These are phyloP conservation scores for Pachydiplax longipennis DNA, from an alignment of 2,888 invertebrate genomes.

Conservation along the genomic window DNA sequence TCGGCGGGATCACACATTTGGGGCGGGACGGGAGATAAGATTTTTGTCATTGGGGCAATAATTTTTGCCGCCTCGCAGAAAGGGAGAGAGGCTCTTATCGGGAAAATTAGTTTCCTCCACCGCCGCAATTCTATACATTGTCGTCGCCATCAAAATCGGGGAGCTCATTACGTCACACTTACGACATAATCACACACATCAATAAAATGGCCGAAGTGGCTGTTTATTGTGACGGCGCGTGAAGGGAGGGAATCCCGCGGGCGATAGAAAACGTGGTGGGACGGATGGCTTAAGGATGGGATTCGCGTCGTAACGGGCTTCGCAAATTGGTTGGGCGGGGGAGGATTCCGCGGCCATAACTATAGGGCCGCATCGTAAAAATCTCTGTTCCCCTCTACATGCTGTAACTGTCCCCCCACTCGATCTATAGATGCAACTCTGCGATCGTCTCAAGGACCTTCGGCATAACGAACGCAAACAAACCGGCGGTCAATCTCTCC, in stretches of 20 bases:
- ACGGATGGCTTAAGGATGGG: background rate
- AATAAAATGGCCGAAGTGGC: background rate
- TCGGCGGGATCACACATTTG: too few relatives aligned
- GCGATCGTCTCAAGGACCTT: background rate
- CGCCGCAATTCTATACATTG: background rate
- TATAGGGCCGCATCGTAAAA: constrained; percentile 39
- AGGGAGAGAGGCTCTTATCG: background rate
- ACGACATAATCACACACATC: constrained; percentile 4
- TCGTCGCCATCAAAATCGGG: constrained; percentile 1
- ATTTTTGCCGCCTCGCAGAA: background rate
- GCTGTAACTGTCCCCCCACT: background rate
- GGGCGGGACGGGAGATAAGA: too few relatives aligned
- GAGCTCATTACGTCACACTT: constrained; percentile 18
- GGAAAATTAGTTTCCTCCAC: background rate
- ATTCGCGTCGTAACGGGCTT: background rate
- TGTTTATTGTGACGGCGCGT: constrained; percentile 8
- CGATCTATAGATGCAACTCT: background rate
- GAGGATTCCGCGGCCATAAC: constrained; percentile 4
- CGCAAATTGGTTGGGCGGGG: background rate
- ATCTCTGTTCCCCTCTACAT: background rate
- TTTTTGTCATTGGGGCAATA: too few relatives aligned
- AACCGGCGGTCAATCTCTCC: background rate
- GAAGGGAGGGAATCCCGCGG: background rate
- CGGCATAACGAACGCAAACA: background rate
- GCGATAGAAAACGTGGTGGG: background rate